Base-by-base conservation (phyloP, 2,888 invertebrate genomes). In the Polymixis flavicincta region DNA sequence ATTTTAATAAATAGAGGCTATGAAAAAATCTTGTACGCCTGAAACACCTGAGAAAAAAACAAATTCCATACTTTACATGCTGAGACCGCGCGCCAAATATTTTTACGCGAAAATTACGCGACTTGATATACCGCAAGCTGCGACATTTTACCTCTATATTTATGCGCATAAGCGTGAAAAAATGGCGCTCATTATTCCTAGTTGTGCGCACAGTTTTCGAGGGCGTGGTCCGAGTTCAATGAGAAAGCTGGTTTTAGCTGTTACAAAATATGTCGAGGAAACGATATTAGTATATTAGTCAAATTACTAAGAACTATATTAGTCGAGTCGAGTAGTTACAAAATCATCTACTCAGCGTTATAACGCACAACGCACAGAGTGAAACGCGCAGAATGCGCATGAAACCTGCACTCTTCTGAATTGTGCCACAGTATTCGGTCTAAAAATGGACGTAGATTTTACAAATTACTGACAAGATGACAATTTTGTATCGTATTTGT, bases 161-260 rank as follows among this genome's bases (percentile, higher is more conserved):
- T 86, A 86, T 85, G 77, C 77, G 77, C 85, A 79, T 76, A 84
- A 86, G 86, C 78, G 76, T 73, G 69, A 84, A 85, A 80, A 86
- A 84, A 85, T 82, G 85, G 59, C 68, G 22, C 68, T 76, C 85
- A 85, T 85, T 85, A 85, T 86, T 86, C 71, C 76, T 84, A 82
- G 78, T 75, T 78, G 76, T 79, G 82, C 71, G 80, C 85, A 82
- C 86, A 73, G 73, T 84, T 74, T 57, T 59, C 28, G 13, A 60
- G 42, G 28, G 37, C 7, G 2, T 71, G 57, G 83, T 52, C 13
- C 19, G 59, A 63, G 61, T 50, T 32, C 45, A 42, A 19, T 55
- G 57, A 28, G 17, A 7, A 4, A 50, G 71, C 54, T 17, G 42
- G 1, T 54, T 52, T 50, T 1, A 2, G 2, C 0, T 59, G 42